Base-by-base conservation (phyloP, 1,140 invertebrate species). In the Araneus ventricosus region DNA sequence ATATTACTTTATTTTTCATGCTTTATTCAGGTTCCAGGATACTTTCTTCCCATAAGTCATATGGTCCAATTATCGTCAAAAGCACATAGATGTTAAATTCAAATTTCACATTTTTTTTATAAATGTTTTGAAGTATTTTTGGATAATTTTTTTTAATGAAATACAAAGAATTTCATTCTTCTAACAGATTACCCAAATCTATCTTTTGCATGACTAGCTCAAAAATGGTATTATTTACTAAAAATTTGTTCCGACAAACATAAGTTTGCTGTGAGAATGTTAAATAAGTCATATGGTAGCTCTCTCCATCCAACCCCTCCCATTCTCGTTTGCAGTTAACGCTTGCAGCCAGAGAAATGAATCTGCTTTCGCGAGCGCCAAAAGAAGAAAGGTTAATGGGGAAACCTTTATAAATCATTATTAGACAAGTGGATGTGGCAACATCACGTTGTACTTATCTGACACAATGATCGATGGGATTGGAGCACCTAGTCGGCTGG, bases 341-440 rank as follows among this genome's bases (percentile, higher is more conserved):
- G 17, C 6, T 22, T 39, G 20, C 24, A 87, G 85, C 4, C 24
- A 27, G 2, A 61, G 85, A 61, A 37, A 59, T 37, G 75, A 80
- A 80, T 37, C 67, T n/a, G 10, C 39, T 63, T 84, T 82, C 89
- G n/a, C 80, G 79, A 91, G 52, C 37, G 59, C 80, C n/a, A 61
- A 93, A 70, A 80, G n/a, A 87, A 93, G 84, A 61, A 93, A 93
- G 84, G 91, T 93, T 87, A 93, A 93, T 93, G 67, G 91, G 52
- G 85, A 87, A 92, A 37, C 27, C 84, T 87, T 93, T 93, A 93
- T 88, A 93, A 93, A 93, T 93, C 91, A 93, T 93, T 93, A 93
- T 93, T 79, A 93, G 91, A 93, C 91, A 93, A 87, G 61, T 92
- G 37, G 85, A 93, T 93, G 85, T 93, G 91, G 91, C 85, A 93